Conservation (phyloP, 2,797 vertebrate genomes). For the Labroides dimidiatus region DNA sequence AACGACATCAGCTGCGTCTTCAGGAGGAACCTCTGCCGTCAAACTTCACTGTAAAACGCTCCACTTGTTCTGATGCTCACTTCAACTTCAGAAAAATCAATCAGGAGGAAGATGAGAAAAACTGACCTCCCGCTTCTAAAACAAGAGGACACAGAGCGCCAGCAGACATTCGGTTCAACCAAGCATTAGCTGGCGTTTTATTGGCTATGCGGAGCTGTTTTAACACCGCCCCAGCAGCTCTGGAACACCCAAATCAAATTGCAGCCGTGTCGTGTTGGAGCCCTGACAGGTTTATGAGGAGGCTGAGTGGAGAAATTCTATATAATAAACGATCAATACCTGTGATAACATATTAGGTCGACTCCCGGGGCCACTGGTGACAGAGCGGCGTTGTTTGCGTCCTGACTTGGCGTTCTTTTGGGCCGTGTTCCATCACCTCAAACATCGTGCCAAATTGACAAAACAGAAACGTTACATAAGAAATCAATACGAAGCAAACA, state of each 20-base stretch:
- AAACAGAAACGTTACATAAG: constrained; percentile 33
- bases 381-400: not conserved
- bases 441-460: not conserved
- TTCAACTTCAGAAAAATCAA: constrained; percentile 44
- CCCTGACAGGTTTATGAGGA: constrained; percentile 12
- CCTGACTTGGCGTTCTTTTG: not conserved
- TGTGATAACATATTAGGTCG: constrained; percentile 33
- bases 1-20: not conserved
- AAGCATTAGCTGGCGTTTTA: constrained; percentile 19
- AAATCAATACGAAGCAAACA: constrained; percentile 68
- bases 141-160: not conserved
- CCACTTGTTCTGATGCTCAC: constrained; percentile 26
- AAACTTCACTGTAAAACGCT: constrained; percentile 25
- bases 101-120: constrained; percentile 45
- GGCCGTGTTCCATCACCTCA: constrained; percentile 2
- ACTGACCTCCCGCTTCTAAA: constrained; percentile 31
- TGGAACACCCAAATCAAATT: constrained; percentile 16
- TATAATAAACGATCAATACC: constrained; percentile 51
- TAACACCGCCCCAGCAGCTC: not conserved
- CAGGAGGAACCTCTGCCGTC: constrained; percentile 15
- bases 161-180: constrained; percentile 16
- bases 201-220: constrained; percentile 15
- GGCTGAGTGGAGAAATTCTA: not conserved
- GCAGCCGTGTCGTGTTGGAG: constrained; percentile 3
- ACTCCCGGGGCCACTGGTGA: constrained; percentile 8